These are phyloP conservation scores for Armadillidium nasatum DNA, from an alignment of 1,140 invertebrate species.

Conservation along the genomic window DNA sequence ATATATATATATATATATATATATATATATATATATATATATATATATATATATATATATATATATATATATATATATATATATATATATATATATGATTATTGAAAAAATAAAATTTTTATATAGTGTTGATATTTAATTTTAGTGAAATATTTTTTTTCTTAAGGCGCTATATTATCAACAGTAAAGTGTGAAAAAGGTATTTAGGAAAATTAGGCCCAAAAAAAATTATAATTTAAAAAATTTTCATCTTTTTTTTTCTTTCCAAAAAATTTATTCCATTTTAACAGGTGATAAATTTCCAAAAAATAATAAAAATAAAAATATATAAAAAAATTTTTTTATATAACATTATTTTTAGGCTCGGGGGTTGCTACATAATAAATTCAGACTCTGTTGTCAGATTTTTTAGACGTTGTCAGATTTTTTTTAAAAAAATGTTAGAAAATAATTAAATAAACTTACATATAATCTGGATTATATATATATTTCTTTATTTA, in stretches of 20 bases:
- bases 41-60: constrained; percentile 26
- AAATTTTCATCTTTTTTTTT: background rate
- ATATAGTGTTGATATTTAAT: constrained; percentile 3
- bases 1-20: constrained; percentile 16
- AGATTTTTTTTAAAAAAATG: too few relatives aligned
- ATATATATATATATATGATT: background rate
- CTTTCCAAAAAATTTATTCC: background rate
- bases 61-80: constrained; percentile 1
- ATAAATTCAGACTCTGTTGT: too few relatives aligned
- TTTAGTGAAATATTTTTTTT: background rate
- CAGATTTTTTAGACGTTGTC: too few relatives aligned
- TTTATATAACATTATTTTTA: too few relatives aligned
- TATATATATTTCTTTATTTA: background rate
- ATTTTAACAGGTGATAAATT: background rate
- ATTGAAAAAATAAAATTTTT: background rate
- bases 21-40: constrained; percentile 20
- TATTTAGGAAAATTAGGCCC: background rate
- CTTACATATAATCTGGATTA: background rate
- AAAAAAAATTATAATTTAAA: background rate
- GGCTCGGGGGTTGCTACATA: too few relatives aligned
- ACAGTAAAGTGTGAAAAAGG: background rate
- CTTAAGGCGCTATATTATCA: constrained; percentile 5
- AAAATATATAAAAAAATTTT: background rate
- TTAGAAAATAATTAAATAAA: too few relatives aligned
- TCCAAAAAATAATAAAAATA: background rate